These are phyloP conservation scores for Panthera tigris DNA, from an alignment of 2,113 vertebrate species.

Conservation along the genomic window DNA sequence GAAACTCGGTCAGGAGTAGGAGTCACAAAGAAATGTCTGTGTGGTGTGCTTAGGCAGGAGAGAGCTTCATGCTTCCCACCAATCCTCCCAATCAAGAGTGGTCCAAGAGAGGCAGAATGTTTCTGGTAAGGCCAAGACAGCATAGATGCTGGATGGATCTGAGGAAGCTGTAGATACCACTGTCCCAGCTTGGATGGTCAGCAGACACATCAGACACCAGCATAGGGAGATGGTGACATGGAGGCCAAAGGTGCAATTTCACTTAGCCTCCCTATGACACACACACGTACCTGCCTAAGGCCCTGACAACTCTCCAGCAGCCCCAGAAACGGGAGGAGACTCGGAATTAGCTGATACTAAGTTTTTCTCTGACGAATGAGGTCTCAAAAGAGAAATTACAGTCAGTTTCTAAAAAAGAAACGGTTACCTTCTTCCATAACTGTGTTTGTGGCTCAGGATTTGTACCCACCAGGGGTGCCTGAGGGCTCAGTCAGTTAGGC, in stretches of 20 bases:
- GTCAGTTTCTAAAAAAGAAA: not conserved
- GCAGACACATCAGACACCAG: not conserved
- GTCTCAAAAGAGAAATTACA: conserved; percentile 30
- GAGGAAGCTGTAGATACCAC: not conserved
- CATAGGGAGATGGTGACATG: not conserved
- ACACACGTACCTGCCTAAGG: not conserved
- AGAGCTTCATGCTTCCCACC: not conserved
- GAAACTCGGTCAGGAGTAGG: not conserved
- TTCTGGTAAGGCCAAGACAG: not conserved
- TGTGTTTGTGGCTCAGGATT: not conserved
- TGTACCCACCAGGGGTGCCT: not conserved
- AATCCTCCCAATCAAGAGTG: not conserved
- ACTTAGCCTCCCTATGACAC: not conserved
- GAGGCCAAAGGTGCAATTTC: not conserved
- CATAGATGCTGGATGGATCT: not conserved
- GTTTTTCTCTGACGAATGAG: not conserved
- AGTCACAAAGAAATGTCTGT: not conserved
- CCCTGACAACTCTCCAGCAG: not conserved
- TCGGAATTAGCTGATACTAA: not conserved
- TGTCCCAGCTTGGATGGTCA: not conserved
- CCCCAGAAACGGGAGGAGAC: not conserved
- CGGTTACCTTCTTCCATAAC: not conserved
- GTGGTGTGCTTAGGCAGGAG: not conserved
- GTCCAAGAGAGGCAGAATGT: not conserved
- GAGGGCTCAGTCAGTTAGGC: no score